Evolutionary conservation across 37 sponge, comb jelly and placozoan species (phyloP), one percentile per base, ranked within the genome.

Genomic region (Petrosia ficiformis): DNA sequence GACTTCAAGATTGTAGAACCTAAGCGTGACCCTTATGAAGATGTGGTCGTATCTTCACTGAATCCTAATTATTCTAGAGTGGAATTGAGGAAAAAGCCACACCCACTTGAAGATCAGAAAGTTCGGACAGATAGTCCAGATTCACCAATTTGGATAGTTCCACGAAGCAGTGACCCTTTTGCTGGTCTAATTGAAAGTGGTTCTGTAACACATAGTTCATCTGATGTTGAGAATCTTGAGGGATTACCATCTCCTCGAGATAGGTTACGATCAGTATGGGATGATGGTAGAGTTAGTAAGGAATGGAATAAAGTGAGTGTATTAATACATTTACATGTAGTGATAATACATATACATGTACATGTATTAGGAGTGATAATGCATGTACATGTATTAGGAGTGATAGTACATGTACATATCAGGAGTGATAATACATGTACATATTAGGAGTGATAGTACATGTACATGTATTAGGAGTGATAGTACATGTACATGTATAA

Each of bases 241-340:
- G 43, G 19, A 3, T 39, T 68, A 4, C 69, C 69, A 28, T 40
- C 16, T 16, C 5, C 2, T 3, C 35, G 79, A 6, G 21, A 5
- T 1, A 42, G 73, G 32, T 6, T 29, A 2, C 54, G 65, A 37
- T 66, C 78, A 40, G 8, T 77, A 2, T 84, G 85, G 85, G 78
- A 77, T 37, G 66, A 72, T 41, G 39, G 33, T 19, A 41, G 78
- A 40, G 85, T 77, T 22, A 44, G 77, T 26, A 25, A 44, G 33
- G 85, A 84, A 65, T 84, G 78, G 78, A 71, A 42, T 72, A 77
- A 84, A 71, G 85, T 84, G 5, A 70, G 57, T 33, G 24, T n/a
- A n/a, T n/a, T n/a, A n/a, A n/a, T n/a, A n/a, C n/a, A n/a, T n/a
- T n/a, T n/a, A n/a, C 19, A 33, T 52, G 10, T 64, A 32, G 31